A percentile compares a stretch with the other conserved stretches of the same genome.
Evolutionary conservation across 2,113 vertebrate genomes (phyloP).

Genomic region (Camelus bactrianus): DNA sequence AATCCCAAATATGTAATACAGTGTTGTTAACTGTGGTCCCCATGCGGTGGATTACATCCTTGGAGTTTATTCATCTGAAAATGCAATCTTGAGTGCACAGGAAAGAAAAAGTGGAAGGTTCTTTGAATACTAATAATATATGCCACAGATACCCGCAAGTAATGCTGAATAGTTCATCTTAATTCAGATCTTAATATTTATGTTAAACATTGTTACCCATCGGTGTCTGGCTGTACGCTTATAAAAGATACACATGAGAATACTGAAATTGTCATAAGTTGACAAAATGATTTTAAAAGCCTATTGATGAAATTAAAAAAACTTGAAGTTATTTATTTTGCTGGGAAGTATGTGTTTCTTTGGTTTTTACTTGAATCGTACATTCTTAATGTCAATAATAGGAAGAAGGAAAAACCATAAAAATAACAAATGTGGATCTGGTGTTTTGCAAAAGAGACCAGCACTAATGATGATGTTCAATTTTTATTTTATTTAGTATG

Average conservation of each 20-base stretch:
- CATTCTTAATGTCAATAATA: neutral
- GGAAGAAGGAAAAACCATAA: neutral
- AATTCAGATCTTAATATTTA: neutral
- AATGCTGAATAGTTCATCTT: neutral
- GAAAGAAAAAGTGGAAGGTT: neutral
- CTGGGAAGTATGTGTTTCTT: neutral
- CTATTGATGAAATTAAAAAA: neutral
- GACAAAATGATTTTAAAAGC: neutral
- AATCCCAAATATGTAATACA: neutral
- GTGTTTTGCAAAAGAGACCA: neutral
- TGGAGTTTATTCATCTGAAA: neutral
- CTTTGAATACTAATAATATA: neutral
- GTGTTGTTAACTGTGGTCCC: neutral
- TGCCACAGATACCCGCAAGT: neutral
- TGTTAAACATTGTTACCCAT: neutral
- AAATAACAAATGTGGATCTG: neutral
- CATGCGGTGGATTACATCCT: neutral
- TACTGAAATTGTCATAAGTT: neutral
- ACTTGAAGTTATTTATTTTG: neutral
- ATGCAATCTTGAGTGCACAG: neutral
- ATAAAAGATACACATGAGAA: neutral
- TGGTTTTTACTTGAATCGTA: neutral
- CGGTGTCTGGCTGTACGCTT: neutral
- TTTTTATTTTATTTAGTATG: neutral
- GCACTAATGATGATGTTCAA: neutral